A percentile compares a stretch with the other conserved stretches of the same genome.
Conservation (phyloP, 2,888 invertebrate species). For the Lepetodrilus schrolli region DNA sequence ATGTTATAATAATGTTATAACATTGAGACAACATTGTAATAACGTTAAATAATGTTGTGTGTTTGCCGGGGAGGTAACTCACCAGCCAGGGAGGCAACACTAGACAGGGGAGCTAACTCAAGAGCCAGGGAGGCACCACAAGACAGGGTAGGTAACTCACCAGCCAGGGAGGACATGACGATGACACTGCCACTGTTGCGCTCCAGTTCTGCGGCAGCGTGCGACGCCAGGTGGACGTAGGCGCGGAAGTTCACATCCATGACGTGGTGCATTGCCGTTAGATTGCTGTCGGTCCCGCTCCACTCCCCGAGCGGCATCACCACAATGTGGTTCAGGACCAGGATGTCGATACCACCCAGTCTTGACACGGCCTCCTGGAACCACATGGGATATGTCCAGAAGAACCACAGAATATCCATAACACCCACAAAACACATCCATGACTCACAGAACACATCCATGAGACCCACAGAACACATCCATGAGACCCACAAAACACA, state of each 20-base stretch:
- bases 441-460: conserved; percentile 48
- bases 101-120: no score
- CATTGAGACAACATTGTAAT: no score
- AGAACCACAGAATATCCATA: no score
- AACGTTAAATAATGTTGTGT: no score
- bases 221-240: conserved; percentile 70
- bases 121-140: no score
- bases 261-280: conserved; percentile 54
- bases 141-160: no score
- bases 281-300: conserved; percentile 60
- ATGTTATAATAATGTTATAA: no score
- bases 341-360: conserved; percentile 68
- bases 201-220: conserved; percentile 63
- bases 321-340: conserved; percentile 72
- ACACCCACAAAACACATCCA: background rate
- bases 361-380: conserved; percentile 56
- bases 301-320: conserved; percentile 61
- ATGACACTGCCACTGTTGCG: conserved; percentile 65
- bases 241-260: conserved; percentile 70
- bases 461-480: no score
- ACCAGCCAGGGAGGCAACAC: no score
- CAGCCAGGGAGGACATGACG: conserved; percentile 69
- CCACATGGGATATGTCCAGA: no score
- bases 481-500: no score
- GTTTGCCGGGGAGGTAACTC: no score